Base-by-base conservation (phyloP, 2,113 vertebrate genomes). In the Coturnix japonica region DNA sequence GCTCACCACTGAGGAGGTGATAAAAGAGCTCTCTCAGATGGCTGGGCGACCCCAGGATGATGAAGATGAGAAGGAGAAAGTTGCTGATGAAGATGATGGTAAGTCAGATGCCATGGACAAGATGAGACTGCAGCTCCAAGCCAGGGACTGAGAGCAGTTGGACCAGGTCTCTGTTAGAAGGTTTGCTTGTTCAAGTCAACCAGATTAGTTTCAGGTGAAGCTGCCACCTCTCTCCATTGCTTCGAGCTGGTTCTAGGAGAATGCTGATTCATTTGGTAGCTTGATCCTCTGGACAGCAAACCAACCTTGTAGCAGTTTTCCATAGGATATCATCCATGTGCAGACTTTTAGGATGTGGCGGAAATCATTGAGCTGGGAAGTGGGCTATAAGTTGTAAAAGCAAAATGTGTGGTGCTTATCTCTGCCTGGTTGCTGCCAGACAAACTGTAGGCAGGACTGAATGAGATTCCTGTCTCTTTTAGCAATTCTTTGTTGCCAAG, bases 71-170 rank as follows among this genome's bases (percentile, higher is more conserved):
- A 97, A 98, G 87, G 98, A 98, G 93, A 99, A 99, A 81, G 98
- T 99, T 91, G 98, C 99, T 93, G 99, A 99, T 95, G 99, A 99
- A 97, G 99, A 99, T 76, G 99, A 99, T 91, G 98, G 99, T 99
- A 83, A 98, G 98, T 96, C 31, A 82, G 54, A 47, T 46, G 41
- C 41, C 44, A 31, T 23, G 28, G n/a, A 56, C 9, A 4, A 72
- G 57, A 33, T 23, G 26, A 33, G 39, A 35, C 57, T 81, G 33
- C 49, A 57, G 57, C 63, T 69, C 20, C 75, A 57, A 70, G 44
- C 35, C 14, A 13, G 53, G 43, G 25, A 21, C 7, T 4, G n/a
- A 28, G 35, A 82, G 65, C 15, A 31, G 8, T 3, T 43, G 47
- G 33, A 31, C 37, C 31, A 37, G 14, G 18, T 13, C 33, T 73